Conservation (phyloP, 2,888 invertebrate species). For the Limnephilus marmoratus region DNA sequence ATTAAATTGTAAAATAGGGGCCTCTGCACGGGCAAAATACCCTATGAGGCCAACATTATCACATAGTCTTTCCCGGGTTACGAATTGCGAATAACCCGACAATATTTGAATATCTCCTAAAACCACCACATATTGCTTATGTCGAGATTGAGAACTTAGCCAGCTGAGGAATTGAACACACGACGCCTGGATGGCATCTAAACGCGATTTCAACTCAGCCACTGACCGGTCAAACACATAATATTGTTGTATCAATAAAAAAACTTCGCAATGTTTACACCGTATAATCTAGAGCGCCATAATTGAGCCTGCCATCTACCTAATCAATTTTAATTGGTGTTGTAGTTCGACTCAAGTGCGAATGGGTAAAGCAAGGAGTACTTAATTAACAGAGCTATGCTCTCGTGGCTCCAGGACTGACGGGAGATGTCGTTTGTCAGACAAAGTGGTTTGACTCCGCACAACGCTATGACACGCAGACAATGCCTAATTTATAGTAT, state of each 20-base stretch:
- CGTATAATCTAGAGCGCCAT: conserved; percentile 8
- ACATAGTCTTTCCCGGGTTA: no score
- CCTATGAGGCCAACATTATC: no score
- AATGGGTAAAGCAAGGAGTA: neutral
- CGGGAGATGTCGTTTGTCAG: neutral
- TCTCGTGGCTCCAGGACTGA: neutral
- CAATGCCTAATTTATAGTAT: neutral
- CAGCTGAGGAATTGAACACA: no score
- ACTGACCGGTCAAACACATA: neutral
- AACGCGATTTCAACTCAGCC: no score
- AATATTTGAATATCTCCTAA: no score
- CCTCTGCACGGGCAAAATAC: no score
- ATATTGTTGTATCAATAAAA: neutral
- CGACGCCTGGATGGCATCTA: no score
- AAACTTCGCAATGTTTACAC: neutral
- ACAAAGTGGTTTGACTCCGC: neutral
- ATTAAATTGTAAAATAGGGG: no score
- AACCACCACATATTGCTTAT: no score
- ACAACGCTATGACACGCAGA: neutral
- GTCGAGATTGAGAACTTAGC: no score
- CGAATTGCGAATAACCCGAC: no score
- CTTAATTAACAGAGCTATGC: conserved; percentile 7
- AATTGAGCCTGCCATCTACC: conserved; percentile 36
- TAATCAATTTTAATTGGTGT: conserved; percentile 43
- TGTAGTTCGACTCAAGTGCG: conserved; percentile 12